phyloP scores from a whole-genome alignment of 2,797 vertebrate species.

The Myotis pilosus region DNA sequence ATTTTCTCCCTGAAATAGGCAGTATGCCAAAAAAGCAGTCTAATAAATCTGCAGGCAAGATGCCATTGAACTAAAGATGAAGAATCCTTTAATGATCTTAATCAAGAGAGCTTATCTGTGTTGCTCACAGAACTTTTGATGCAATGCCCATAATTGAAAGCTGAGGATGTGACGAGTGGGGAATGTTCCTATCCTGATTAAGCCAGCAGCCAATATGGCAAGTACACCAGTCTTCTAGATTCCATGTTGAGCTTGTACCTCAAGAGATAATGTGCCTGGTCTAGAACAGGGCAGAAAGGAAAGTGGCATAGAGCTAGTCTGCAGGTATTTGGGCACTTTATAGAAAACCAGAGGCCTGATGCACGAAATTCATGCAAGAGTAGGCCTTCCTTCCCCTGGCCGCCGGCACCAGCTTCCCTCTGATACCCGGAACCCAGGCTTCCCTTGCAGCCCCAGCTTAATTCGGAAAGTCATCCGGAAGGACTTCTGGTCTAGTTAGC shows the following conservation, averaged over 20 bases:
- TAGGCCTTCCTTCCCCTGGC: too few species aligned
- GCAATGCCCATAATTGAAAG: conserved; percentile 47
- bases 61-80: conserved; percentile 63
- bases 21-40: conserved; percentile 38
- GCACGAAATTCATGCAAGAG: too few species aligned
- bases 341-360: background rate
- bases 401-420: too few species aligned
- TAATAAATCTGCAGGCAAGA: conserved; percentile 68
- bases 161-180: background rate
- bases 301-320: background rate
- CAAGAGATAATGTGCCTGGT: background rate
- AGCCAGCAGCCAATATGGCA: background rate
- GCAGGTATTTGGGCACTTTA: background rate
- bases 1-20: conserved; percentile 63
- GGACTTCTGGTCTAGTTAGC: too few species aligned
- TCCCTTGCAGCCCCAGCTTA: too few species aligned
- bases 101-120: conserved; percentile 63
- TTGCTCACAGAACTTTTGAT: conserved; percentile 70
- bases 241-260: background rate
- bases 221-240: background rate
- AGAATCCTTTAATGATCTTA: conserved; percentile 71
- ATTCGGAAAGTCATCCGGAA: rapidly evolving
- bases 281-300: background rate
- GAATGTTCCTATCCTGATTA: background rate
- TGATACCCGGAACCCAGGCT: too few species aligned